A percentile compares a stretch with the other conserved stretches of the same genome.
These are phyloP conservation scores for Brachionus plicatilis DNA, from an alignment of 1,140 invertebrate genomes.

Conservation along the genomic window DNA sequence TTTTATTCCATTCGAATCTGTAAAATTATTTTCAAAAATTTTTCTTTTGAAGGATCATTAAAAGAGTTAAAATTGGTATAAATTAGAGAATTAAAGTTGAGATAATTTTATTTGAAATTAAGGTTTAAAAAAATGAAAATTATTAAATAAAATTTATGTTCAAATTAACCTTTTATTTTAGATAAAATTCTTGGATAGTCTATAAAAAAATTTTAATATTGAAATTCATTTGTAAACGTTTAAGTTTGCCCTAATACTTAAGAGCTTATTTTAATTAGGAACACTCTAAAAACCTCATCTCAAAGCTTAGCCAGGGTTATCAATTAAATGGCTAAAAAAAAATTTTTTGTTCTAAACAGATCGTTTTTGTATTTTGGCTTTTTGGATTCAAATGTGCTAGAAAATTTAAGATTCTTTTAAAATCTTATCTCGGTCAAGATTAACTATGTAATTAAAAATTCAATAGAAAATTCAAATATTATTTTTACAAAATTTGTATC, in stretches of 20 bases:
- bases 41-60: no score
- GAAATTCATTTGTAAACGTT: not conserved
- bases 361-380: not conserved
- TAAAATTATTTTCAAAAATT: no score
- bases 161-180: no score
- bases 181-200: not conserved
- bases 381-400: not conserved
- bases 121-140: no score
- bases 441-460: not conserved
- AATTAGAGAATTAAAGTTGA: no score
- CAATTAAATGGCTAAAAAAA: not conserved
- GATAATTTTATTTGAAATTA: no score
- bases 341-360: not conserved
- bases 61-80: no score
- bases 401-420: not conserved
- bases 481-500: not conserved
- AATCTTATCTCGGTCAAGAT: not conserved
- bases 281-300: not conserved
- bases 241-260: not conserved
- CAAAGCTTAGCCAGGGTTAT: not conserved
- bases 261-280: not conserved
- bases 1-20: no score
- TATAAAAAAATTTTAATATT: not conserved
- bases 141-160: no score
- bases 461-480: not conserved